Evolutionary conservation across 2,797 vertebrate species (phyloP).

Genomic region (Petrocephalus sullivani): DNA sequence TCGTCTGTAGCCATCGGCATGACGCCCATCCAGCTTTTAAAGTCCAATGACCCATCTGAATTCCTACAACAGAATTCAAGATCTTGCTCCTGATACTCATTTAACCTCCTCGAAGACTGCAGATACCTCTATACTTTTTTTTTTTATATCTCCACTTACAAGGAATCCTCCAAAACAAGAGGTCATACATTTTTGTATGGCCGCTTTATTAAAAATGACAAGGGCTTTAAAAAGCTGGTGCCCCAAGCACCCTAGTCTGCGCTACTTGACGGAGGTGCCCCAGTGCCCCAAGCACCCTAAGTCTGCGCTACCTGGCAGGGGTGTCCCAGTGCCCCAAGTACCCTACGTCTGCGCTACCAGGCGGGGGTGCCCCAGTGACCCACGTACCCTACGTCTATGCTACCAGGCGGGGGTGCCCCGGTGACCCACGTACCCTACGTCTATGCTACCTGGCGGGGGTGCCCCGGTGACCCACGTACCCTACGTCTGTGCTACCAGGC

Average conservation of each 20-base stretch:
- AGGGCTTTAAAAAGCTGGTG: neutral
- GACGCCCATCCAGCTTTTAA: neutral
- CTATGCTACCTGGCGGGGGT: too few species aligned
- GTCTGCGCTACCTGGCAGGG: too few species aligned
- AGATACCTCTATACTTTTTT: neutral
- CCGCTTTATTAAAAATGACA: neutral
- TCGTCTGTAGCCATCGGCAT: neutral
- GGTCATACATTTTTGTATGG: neutral
- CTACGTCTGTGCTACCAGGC: constrained; percentile 56
- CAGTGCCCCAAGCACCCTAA: neutral
- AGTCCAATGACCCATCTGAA: neutral
- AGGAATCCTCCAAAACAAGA: neutral
- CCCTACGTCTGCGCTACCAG: too few species aligned
- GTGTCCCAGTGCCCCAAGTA: too few species aligned
- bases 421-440: too few species aligned
- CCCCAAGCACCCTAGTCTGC: too few species aligned
- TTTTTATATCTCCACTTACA: neutral
- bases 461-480: neutral
- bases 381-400: neutral
- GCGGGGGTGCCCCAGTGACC: too few species aligned
- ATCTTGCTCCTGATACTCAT: neutral
- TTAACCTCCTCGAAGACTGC: neutral
- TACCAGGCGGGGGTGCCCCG: too few species aligned
- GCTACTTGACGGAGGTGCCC: neutral
- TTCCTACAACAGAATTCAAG: neutral